Base-by-base conservation (phyloP, 2,113 vertebrate species). In the Myocastor coypus region DNA sequence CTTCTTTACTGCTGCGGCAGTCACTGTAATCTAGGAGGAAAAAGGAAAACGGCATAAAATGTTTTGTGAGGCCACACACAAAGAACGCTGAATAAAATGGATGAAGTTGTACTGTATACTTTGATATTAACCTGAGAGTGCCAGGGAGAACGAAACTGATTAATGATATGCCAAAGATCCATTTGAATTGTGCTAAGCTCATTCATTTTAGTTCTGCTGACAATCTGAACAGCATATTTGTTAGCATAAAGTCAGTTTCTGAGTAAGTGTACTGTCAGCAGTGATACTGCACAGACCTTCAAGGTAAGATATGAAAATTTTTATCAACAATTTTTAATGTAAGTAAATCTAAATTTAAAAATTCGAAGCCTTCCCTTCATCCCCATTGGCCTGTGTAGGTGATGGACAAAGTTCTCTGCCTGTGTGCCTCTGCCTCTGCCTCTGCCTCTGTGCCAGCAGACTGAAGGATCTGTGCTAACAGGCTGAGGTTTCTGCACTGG, bases 141-240 rank as follows among this genome's bases (percentile, higher is more conserved):
- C 88, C 89, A 96, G 61, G 77, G 92, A 97, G 97, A 92, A 57
- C 55, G 83, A 95, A 97, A 96, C 50, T 98, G 95, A 97, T 95
- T 90, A 96, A 97, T 96, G 92, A 73, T 96, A 95, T 84, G 42
- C 81, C 77, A 82, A 92, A 87, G 94, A 92, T 90, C 92, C 12
- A 92, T 96, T 96, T 96, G 87, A 97, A 94, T 97, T 97, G 92
- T 82, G 87, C 52, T 92, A 87, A 86, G 46, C 97, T 97, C 97
- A 96, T 96, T 98, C 81, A 80, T 97, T 97, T 91, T 83, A 82
- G 24, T 42, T 97, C 96, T 98, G 96, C 81, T 97, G 96, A 96
- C 94, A 96, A 95, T 64, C 32, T 75, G 92, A 97, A 97, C 73
- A 81, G 64, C 77, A 4, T 55, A 88, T 87, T 96, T 97, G 57